A percentile compares a stretch with the other conserved stretches of the same genome.
Evolutionary conservation across 2,888 invertebrate species (phyloP).

Genomic region (Lasioglossum morio): DNA sequence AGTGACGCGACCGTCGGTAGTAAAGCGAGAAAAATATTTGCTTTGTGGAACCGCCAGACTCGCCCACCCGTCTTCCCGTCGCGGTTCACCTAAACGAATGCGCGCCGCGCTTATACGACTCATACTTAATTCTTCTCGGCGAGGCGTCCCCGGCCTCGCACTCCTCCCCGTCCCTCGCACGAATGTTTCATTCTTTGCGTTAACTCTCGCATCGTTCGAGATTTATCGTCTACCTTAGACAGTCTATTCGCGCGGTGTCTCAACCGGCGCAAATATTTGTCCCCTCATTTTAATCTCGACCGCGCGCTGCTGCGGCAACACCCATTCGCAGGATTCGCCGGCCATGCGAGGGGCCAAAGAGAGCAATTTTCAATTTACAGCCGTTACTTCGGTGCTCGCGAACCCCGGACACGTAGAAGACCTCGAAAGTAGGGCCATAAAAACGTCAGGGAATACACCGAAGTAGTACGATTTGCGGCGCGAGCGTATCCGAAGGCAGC

Average conservation of each 20-base stretch:
- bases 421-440: constrained; percentile 66
- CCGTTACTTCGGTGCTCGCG: constrained; percentile 52
- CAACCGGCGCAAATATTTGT: constrained; percentile 54
- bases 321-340: constrained; percentile 41
- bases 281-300: constrained; percentile 51
- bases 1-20: constrained; percentile 65
- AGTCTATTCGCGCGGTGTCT: constrained; percentile 20
- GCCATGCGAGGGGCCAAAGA: constrained; percentile 25
- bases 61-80: constrained; percentile 51
- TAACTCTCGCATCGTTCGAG: constrained; percentile 53
- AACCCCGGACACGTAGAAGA: constrained; percentile 62
- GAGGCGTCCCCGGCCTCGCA: background rate
- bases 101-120: constrained; percentile 15
- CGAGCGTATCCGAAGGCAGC: constrained; percentile 63
- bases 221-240: constrained; percentile 46
- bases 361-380: constrained; percentile 65
- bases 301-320: constrained; percentile 18
- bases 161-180: background rate
- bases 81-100: constrained; percentile 35
- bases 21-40: constrained; percentile 78
- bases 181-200: constrained; percentile 54
- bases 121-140: constrained; percentile 47
- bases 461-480: constrained; percentile 71
- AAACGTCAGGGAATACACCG: constrained; percentile 66
- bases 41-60: constrained; percentile 69